Conservation (phyloP, 2,888 invertebrate genomes). For the Nycteola revayana region DNA sequence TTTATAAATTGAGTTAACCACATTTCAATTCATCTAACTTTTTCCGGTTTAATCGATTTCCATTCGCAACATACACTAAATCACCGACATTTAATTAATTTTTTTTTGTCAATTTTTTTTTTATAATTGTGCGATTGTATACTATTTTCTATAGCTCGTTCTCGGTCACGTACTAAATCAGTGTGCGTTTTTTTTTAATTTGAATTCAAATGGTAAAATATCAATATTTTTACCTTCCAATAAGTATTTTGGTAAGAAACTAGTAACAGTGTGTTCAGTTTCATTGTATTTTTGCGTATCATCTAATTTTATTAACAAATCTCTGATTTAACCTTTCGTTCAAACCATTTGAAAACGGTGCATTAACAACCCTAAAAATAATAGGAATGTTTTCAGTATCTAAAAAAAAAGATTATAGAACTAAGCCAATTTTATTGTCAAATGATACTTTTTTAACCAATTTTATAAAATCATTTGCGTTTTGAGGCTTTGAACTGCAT, state of each 20-base stretch:
- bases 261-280: constrained; percentile 37
- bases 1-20: constrained; percentile 31
- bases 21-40: constrained; percentile 33
- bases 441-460: too few relatives aligned
- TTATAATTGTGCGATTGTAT: constrained; percentile 34
- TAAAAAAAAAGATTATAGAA: neutral
- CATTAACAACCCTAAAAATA: constrained; percentile 8
- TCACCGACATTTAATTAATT: constrained; percentile 28
- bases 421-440: too few relatives aligned
- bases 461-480: too few relatives aligned
- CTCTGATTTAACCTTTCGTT: constrained; percentile 29
- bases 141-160: constrained; percentile 30
- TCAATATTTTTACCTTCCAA: constrained; percentile 29
- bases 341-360: too few relatives aligned
- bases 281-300: constrained; percentile 34
- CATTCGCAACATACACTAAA: too few relatives aligned
- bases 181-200: constrained; percentile 9
- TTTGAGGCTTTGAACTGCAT: too few relatives aligned
- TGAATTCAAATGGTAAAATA: constrained; percentile 30
- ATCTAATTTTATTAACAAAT: constrained; percentile 31
- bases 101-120: constrained; percentile 21
- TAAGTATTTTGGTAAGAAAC: constrained; percentile 34
- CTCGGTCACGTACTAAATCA: constrained; percentile 22
- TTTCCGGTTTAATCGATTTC: too few relatives aligned
- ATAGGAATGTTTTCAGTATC: neutral